Base-by-base conservation (phyloP, 2,888 invertebrate genomes). In the Nomada goodeniana region DNA sequence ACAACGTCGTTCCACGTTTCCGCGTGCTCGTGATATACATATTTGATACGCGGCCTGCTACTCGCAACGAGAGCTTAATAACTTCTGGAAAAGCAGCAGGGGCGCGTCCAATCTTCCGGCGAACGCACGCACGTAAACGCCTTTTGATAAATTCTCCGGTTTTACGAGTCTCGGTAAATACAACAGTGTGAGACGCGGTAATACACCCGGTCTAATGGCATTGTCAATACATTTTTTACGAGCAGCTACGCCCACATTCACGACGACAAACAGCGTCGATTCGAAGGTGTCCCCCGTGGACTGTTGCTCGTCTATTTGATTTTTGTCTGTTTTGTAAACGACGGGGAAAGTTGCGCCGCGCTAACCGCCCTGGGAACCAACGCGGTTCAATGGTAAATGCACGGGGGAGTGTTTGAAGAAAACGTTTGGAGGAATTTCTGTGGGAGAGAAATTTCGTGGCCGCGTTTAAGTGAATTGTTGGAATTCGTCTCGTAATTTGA, bases 221-320 rank as follows among this genome's bases (percentile, higher is more conserved):
- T 70, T 87, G 89, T 89, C 91, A 90, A 91, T 86, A 90, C 82
- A 65, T 85, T 89, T 86, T 88, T 88, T 87, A 75, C 73, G 78
- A 47, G 65, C 55, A 53, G n/a, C 52, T 50, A 85, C 89, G 85
- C 86, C 87, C 82, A 90, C 90, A 74, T 82, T 87, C 83, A 79
- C 83, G 87, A 83, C 84, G 85, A 83, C 86, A 86, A 89, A 89
- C 86, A 89, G 86, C 79, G n/a, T 4, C 59, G 47, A 57, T 10
- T 15, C 44, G 29, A 15, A 9, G 9, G 23, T 29, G 42, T 74
- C 67, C 53, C 53, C 65, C 36, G 20, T 11, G 20, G 2, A 13
- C 26, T 52, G 42, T 61, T 18, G 71, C 29, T 47, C 13, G 11
- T 10, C 55, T 68, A 20, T 64, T 42, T 72, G 61, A 52, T 59